Evolutionary conservation across 1,140 invertebrate genomes (phyloP), one percentile per base, ranked within the genome.

Genomic region (Papilio glaucus): DNA sequence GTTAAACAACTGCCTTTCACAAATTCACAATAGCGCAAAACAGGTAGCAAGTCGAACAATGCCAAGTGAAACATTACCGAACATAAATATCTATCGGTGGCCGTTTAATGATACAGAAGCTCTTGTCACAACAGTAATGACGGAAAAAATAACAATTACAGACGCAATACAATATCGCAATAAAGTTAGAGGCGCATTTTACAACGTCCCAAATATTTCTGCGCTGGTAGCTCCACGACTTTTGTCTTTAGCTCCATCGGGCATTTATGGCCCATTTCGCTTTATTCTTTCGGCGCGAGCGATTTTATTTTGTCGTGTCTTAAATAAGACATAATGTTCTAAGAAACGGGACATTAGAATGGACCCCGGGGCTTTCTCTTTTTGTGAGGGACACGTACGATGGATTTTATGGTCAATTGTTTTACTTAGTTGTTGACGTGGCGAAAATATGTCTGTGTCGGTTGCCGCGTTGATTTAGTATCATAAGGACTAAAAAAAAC

Each of bases 321-420:
- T 85, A 91, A 91, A 88, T 92, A 92, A 90, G 89, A 91, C 85
- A 84, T 92, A 89, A 91, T 89, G 85, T 89, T 91, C 88, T 87
- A 71, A 89, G 90, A 92, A 90, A 86, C 85, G 84, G 81, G 79
- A 86, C 84, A 87, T 89, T 88, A 89, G 86, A 89, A 87, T 84
- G 84, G 81, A 81, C 82, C 78, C 78, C 76, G 70, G 63, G 74
- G 85, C 84, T 86, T 86, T 90, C 84, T 89, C 85, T 88, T 89
- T 87, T 89, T 88, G 80, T 85, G 63, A 80, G 81, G 83, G 78
- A 87, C 85, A 87, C 88, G 86, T 89, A 90, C 85, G 80, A 74
- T 72, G 75, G 77, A 87, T 90, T 91, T 92, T 92, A 90, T 90
- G 85, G 88, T 85, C 88, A 86, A 90, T 90, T 90, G 88, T 90